A percentile compares a stretch with the other conserved stretches of the same genome.
These are phyloP conservation scores for Pentalonia nigronervosa DNA, from an alignment of 1,140 invertebrate genomes.

Conservation along the genomic window DNA sequence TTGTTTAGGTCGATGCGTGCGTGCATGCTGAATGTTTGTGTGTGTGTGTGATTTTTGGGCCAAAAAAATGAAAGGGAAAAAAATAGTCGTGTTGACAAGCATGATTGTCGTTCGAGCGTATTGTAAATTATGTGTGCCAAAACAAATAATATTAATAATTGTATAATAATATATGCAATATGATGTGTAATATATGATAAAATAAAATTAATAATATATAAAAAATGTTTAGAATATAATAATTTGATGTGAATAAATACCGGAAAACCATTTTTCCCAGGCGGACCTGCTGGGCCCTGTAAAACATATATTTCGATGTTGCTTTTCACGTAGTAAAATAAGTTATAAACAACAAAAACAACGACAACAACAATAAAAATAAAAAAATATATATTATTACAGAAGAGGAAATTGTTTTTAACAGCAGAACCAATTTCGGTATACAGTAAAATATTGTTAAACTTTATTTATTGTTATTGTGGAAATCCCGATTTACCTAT, in stretches of 20 bases:
- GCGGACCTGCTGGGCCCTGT: constrained; percentile 78
- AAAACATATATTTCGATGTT: constrained; percentile 66
- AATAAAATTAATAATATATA: background rate
- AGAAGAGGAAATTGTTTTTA: constrained; percentile 43
- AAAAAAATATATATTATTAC: background rate
- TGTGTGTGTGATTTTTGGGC: background rate
- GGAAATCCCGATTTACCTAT: background rate
- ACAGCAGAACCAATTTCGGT: background rate
- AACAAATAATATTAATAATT: constrained; percentile 61
- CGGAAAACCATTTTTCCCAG: constrained; percentile 89
- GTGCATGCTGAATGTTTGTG: background rate
- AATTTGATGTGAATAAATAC: constrained; percentile 70
- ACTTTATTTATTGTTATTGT: background rate
- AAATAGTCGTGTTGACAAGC: constrained; percentile 38
- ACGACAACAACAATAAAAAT: background rate
- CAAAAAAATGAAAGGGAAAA: background rate
- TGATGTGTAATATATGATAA: constrained; percentile 64
- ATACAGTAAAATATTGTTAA: background rate
- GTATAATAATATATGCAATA: background rate
- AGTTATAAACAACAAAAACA: background rate
- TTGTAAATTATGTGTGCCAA: constrained; percentile 59
- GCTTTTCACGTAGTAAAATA: background rate
- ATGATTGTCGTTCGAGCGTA: constrained; percentile 22
- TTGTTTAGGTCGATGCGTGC: background rate
- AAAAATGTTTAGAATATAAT: background rate